These are phyloP conservation scores for Drosophila takahashii DNA, from an alignment of 1,140 invertebrate genomes.

Conservation along the genomic window DNA sequence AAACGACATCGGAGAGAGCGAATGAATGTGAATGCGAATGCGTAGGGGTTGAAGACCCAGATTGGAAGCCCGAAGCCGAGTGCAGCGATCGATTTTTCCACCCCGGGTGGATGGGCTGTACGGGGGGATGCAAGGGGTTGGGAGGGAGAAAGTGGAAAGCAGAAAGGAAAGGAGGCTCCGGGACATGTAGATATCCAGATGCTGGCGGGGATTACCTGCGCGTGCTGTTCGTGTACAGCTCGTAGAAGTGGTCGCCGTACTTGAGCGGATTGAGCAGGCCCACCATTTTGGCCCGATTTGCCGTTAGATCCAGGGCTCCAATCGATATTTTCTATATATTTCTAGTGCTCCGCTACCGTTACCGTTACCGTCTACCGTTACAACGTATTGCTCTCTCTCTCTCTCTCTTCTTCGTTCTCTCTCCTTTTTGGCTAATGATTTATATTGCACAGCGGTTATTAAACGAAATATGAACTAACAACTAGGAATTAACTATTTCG, in stretches of 20 bases:
- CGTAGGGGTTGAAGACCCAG: conserved; percentile 73
- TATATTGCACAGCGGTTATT: conserved; percentile 69
- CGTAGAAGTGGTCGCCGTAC: conserved; percentile 84
- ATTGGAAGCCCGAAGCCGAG: conserved; percentile 44
- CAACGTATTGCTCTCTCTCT: background rate
- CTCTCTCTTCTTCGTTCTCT: background rate
- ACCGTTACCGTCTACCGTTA: background rate
- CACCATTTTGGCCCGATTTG: conserved; percentile 60
- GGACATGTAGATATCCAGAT: conserved; percentile 4
- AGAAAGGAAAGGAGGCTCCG: background rate
- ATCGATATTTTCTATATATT: conserved; percentile 69
- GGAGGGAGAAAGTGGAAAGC: background rate
- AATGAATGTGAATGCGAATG: background rate
- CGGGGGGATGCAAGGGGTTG: background rate
- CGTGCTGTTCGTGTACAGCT: conserved; percentile 80
- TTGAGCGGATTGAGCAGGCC: conserved; percentile 82
- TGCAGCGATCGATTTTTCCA: conserved; percentile 78
- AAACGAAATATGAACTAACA: conserved; percentile 43
- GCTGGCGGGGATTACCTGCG: conserved; percentile 74
- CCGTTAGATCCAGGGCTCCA: conserved; percentile 35
- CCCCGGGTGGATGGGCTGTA: conserved; percentile 33
- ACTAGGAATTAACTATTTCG: conserved; percentile 74
- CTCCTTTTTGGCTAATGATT: conserved; percentile 33
- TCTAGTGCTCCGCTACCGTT: conserved; percentile 2
- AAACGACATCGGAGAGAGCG: background rate